Percentiles rank a stretch among this genome's conserved stretches.
Evolutionary conservation across 1,140 invertebrate species (phyloP).

Genomic region (Mycetomoellerius zeteki): DNA sequence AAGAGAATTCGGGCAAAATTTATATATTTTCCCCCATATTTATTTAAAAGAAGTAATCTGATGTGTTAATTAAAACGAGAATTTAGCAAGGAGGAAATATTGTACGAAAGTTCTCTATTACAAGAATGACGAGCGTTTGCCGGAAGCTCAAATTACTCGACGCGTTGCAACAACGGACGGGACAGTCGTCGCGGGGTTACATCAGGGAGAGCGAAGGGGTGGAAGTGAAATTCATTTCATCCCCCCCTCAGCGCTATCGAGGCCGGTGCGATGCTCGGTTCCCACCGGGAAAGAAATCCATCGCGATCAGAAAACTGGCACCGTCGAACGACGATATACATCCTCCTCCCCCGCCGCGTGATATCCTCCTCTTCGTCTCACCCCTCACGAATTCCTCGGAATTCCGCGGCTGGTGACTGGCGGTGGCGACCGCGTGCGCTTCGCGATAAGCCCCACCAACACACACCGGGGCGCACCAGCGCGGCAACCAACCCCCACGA

Average conservation of each 20-base stretch:
- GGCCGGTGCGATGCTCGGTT: conserved; percentile 55
- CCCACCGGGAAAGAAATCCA: conserved; percentile 76
- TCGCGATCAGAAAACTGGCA: conserved; percentile 76
- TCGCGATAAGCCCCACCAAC: conserved; percentile 81
- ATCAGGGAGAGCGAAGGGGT: neutral
- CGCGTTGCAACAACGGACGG: neutral
- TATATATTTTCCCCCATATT: neutral
- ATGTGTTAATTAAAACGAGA: neutral
- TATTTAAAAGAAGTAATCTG: neutral
- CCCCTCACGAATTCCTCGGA: conserved; percentile 69
- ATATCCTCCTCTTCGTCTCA: neutral
- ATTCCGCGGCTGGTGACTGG: conserved; percentile 81
- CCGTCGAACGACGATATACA: conserved; percentile 70
- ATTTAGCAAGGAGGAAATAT: neutral
- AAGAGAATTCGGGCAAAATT: neutral
- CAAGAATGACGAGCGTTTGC: conserved; percentile 7
- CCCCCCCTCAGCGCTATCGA: conserved; percentile 27
- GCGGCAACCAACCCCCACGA: conserved; percentile 42
- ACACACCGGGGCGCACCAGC: conserved; percentile 33
- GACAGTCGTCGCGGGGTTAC: conserved; percentile 44
- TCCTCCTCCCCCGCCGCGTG: neutral
- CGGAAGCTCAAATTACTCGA: conserved; percentile 31
- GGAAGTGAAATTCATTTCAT: conserved; percentile 50
- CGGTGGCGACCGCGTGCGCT: conserved; percentile 84
- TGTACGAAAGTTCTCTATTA: neutral